phyloP scores from a whole-genome alignment of 1,140 invertebrate genomes.

The Nylanderia fulva region DNA sequence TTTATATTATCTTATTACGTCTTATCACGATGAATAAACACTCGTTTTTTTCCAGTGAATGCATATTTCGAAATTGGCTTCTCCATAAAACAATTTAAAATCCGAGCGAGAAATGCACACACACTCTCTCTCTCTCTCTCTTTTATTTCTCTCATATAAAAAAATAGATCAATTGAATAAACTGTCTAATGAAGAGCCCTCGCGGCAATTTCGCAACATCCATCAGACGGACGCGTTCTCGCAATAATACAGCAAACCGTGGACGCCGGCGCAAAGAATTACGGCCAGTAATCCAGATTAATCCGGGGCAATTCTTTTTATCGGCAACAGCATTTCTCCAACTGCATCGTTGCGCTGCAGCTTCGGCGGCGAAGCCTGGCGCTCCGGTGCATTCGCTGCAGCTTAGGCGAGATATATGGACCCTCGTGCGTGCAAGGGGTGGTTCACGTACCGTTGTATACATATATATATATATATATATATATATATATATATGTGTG shows the following conservation, averaged over 20 bases:
- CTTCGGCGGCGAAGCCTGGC: constrained; percentile 27
- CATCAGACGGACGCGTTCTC: constrained; percentile 60
- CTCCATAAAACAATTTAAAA: not conserved
- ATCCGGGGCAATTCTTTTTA: constrained; percentile 70
- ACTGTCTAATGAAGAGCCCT: not conserved
- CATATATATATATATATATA: no score
- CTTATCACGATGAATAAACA: no score
- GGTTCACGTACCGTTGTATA: constrained; percentile 39
- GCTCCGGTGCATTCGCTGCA: constrained; percentile 56
- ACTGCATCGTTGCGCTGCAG: constrained; percentile 54
- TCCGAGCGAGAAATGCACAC: no score
- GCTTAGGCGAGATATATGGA: constrained; percentile 71
- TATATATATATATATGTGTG: no score
- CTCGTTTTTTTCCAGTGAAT: not conserved
- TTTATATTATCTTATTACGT: not conserved
- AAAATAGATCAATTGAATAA: constrained; percentile 4
- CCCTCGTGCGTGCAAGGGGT: constrained; percentile 36
- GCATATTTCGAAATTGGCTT: not conserved
- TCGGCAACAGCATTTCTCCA: constrained; percentile 67
- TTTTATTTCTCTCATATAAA: not conserved
- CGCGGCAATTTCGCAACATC: constrained; percentile 39
- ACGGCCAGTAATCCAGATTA: constrained; percentile 72
- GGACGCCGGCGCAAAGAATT: constrained; percentile 63
- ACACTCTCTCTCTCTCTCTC: no score
- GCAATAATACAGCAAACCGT: constrained; percentile 64